Evolutionary conservation across 92 coral and sea anemone genomes (phyloP).

Genomic region (Actinernus sp.): DNA sequence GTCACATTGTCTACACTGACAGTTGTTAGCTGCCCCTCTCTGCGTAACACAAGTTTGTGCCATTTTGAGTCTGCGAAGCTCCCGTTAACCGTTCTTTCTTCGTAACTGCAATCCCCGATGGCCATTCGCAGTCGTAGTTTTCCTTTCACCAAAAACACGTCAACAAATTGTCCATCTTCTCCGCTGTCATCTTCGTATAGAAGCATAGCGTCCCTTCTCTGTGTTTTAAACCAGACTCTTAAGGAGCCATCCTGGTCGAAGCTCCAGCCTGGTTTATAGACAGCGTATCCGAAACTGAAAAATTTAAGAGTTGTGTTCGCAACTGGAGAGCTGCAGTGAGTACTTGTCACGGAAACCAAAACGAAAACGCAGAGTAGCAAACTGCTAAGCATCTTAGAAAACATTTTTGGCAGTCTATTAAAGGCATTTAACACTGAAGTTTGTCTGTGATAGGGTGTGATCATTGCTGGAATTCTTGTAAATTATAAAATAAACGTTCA

Average conservation of each 20-base stretch:
- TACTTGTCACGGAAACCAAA: no score
- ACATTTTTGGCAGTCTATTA: no score
- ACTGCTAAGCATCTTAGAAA: no score
- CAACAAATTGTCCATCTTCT: slow-evolving; percentile 69
- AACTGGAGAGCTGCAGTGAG: not conserved
- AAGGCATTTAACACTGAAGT: no score
- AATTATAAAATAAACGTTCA: no score
- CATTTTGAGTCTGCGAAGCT: slow-evolving; percentile 77
- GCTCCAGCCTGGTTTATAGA: slow-evolving; percentile 58
- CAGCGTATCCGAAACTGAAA: slow-evolving; percentile 35
- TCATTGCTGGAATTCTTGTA: no score
- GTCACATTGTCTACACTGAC: slow-evolving; percentile 44
- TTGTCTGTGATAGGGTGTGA: no score
- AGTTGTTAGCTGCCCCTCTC: slow-evolving; percentile 31
- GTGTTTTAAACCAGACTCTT: slow-evolving; percentile 77
- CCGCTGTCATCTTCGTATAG: slow-evolving; percentile 78
- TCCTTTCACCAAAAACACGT: slow-evolving; percentile 74
- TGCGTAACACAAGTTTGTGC: slow-evolving; percentile 70
- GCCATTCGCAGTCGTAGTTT: slow-evolving; percentile 55
- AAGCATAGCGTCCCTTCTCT: slow-evolving; percentile 74
- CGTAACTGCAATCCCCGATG: slow-evolving; percentile 51
- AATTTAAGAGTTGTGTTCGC: slow-evolving; percentile 44
- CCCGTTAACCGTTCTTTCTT: slow-evolving; percentile 59
- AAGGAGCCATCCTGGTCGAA: slow-evolving; percentile 55
- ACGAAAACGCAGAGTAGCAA: no score